A percentile compares a stretch with the other conserved stretches of the same genome.
These are phyloP conservation scores for Standfussiana lucernea DNA, from an alignment of 2,888 invertebrate species.

Conservation along the genomic window DNA sequence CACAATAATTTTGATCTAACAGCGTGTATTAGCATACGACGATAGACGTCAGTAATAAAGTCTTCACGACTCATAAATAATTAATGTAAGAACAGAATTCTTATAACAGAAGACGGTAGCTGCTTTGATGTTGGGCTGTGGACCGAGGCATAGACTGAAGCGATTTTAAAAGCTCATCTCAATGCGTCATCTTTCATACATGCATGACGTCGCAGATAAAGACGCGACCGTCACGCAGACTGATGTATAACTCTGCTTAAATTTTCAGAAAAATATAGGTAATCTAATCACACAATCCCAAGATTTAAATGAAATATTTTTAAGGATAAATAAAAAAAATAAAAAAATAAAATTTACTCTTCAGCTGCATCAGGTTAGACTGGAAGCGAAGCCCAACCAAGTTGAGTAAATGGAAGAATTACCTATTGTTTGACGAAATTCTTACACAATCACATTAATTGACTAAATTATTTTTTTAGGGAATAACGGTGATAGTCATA, in stretches of 20 bases:
- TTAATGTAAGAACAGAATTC: constrained; percentile 63
- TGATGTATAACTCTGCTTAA: background rate
- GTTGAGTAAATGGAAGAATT: background rate
- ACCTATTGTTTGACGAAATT: background rate
- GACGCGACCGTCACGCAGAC: background rate
- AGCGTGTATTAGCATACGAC: constrained; percentile 54
- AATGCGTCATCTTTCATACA: background rate
- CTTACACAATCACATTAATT: background rate
- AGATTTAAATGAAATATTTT: too few species aligned
- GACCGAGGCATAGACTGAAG: constrained; percentile 57
- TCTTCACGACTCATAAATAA: constrained; percentile 66
- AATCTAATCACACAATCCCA: background rate
- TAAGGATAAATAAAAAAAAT: too few species aligned
- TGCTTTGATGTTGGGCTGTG: constrained; percentile 57
- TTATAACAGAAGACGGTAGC: constrained; percentile 65
- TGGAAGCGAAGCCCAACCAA: background rate
- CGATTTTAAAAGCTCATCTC: constrained; percentile 10
- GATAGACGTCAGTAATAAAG: constrained; percentile 59
- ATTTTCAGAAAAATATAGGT: background rate
- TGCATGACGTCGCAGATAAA: too few species aligned
- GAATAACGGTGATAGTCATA: background rate
- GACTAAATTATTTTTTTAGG: background rate
- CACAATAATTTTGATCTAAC: constrained; percentile 49
- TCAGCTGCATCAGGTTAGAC: background rate
- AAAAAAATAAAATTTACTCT: too few species aligned